phyloP scores from a whole-genome alignment of 1,140 invertebrate genomes.

The Platorchestia sp. region DNA sequence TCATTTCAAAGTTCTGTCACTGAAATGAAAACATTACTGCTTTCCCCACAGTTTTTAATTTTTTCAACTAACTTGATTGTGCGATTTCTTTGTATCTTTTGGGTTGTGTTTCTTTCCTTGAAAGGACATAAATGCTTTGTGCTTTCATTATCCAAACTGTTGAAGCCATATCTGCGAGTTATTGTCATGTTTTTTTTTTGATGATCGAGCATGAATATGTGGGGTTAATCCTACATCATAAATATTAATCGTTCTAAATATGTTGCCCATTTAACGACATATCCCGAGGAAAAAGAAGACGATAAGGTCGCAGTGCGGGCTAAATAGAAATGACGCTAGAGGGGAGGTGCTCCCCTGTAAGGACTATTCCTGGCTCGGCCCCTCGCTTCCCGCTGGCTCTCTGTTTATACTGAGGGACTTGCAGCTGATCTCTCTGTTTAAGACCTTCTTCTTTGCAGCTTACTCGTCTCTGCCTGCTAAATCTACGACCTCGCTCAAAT shows the following conservation, averaged over 20 bases:
- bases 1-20: not conserved
- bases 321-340: slow-evolving; percentile 44
- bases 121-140: not conserved
- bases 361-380: slow-evolving; percentile 26
- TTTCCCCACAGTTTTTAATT: too few species aligned
- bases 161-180: not conserved
- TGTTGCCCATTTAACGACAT: not conserved
- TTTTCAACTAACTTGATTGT: not conserved
- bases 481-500: not conserved
- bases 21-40: not conserved
- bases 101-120: not conserved
- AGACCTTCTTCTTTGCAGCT: not conserved
- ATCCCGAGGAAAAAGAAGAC: not conserved
- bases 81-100: not conserved
- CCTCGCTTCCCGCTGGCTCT: not conserved
- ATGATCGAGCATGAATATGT: not conserved
- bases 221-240: not conserved
- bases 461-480: not conserved
- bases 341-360: not conserved
- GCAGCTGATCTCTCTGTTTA: not conserved
- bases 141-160: not conserved
- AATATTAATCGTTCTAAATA: not conserved
- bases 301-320: not conserved
- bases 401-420: slow-evolving; percentile 4
- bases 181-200: not conserved